Percentiles rank a stretch among this genome's conserved stretches.
These are phyloP conservation scores for Tapirus terrestris DNA, from an alignment of 2,113 vertebrate species.

Conservation along the genomic window DNA sequence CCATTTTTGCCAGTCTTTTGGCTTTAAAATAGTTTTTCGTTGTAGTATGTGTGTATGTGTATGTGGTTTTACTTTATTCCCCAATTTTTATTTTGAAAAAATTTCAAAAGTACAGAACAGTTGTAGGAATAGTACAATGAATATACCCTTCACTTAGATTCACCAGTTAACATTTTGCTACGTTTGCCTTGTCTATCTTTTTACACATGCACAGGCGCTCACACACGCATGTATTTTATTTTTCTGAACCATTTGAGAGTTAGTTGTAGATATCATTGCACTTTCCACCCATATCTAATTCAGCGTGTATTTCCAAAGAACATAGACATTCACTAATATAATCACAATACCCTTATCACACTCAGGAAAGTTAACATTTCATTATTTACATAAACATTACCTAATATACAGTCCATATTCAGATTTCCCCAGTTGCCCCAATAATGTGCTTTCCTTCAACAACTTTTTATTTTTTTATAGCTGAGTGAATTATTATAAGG, in stretches of 20 bases:
- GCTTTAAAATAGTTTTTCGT: slow-evolving; percentile 36
- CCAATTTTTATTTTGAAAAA: slow-evolving; percentile 37
- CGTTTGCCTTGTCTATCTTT: background rate
- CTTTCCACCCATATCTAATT: slow-evolving; percentile 4
- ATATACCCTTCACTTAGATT: background rate
- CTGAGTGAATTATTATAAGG: slow-evolving; percentile 24
- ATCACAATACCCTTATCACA: background rate
- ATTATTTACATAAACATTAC: background rate
- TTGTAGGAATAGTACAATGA: background rate
- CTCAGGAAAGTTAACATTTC: slow-evolving; percentile 42
- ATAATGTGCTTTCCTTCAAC: slow-evolving; percentile 24
- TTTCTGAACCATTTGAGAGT: slow-evolving; percentile 7
- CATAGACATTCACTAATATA: background rate
- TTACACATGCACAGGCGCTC: background rate
- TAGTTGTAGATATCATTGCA: background rate
- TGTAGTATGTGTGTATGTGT: background rate
- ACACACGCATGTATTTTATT: background rate
- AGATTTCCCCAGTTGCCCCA: background rate
- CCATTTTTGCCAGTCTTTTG: background rate
- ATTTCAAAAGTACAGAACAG: background rate
- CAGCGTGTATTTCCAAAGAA: slow-evolving; percentile 29
- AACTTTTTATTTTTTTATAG: slow-evolving; percentile 21
- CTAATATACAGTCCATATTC: slow-evolving; percentile 17
- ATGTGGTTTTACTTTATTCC: background rate
- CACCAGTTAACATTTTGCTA: background rate